A percentile compares a stretch with the other conserved stretches of the same genome.
Evolutionary conservation across 2,888 invertebrate genomes (phyloP).

Genomic region (Agrypnus murinus): DNA sequence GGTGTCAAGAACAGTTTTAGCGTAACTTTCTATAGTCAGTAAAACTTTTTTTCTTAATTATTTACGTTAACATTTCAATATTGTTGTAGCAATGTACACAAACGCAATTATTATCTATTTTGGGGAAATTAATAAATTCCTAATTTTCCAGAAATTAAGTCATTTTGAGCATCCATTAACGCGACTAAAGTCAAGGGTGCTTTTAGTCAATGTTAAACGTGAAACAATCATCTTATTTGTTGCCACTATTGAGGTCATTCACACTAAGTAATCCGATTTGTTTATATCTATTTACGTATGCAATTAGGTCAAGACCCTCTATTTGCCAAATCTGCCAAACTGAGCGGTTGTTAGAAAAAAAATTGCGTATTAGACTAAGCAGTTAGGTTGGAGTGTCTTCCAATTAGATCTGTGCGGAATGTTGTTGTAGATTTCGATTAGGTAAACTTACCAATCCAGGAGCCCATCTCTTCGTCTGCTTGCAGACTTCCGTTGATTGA

Average conservation of each 20-base stretch:
- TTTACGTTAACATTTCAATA: no score
- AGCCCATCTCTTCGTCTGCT: slow-evolving; percentile 82
- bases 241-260: slow-evolving; percentile 51
- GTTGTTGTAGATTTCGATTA: background rate
- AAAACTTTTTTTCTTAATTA: no score
- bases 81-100: no score
- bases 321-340: slow-evolving; percentile 48
- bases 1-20: background rate
- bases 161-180: background rate
- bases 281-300: slow-evolving; percentile 48
- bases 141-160: no score
- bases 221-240: slow-evolving; percentile 49
- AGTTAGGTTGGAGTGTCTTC: no score
- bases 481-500: slow-evolving; percentile 75
- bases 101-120: no score
- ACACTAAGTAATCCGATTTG: slow-evolving; percentile 41
- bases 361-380: no score
- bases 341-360: slow-evolving; percentile 34
- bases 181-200: slow-evolving; percentile 45
- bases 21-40: no score
- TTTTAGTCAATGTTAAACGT: slow-evolving; percentile 44
- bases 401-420: no score
- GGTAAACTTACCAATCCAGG: slow-evolving; percentile 81
- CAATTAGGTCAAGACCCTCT: slow-evolving; percentile 52
- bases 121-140: no score